These are phyloP conservation scores for Nasonia vitripennis DNA, from an alignment of 1,140 invertebrate species.

Conservation along the genomic window DNA sequence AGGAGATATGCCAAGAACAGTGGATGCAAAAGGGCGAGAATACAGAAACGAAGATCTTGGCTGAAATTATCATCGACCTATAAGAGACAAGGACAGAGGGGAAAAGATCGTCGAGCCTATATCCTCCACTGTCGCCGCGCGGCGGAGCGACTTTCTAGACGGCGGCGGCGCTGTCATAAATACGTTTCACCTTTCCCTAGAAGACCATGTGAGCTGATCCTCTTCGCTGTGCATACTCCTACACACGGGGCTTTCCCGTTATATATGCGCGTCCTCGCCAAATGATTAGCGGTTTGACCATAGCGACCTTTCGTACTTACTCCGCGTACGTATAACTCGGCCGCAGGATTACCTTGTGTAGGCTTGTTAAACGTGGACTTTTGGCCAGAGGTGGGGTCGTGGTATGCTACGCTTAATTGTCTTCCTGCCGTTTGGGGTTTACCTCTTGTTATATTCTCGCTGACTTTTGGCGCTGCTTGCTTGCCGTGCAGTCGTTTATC, in stretches of 20 bases:
- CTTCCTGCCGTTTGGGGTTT: neutral
- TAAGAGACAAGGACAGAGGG: neutral
- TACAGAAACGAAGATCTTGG: neutral
- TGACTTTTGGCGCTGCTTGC: too few relatives aligned
- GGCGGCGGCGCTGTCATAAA: conserved; percentile 15
- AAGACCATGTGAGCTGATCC: neutral
- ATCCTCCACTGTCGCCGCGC: neutral
- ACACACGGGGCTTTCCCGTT: conserved; percentile 7
- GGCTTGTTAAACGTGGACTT: neutral
- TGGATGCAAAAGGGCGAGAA: too few relatives aligned
- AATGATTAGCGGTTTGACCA: conserved; percentile 35
- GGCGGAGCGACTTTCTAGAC: conserved; percentile 20
- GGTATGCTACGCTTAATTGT: neutral
- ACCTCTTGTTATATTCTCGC: neutral
- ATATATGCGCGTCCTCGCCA: neutral
- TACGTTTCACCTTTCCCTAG: conserved; percentile 33
- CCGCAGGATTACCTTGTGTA: neutral
- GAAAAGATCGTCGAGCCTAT: neutral
- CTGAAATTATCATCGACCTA: neutral
- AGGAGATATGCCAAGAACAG: too few relatives aligned
- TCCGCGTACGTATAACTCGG: neutral
- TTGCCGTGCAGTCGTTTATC: too few relatives aligned
- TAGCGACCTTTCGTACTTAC: neutral
- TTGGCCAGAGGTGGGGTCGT: too few relatives aligned
- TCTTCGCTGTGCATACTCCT: neutral